Percentiles rank a stretch among this genome's conserved stretches.
Conservation (phyloP, 2,888 invertebrate species). For the Drosophila meridionalis region DNA sequence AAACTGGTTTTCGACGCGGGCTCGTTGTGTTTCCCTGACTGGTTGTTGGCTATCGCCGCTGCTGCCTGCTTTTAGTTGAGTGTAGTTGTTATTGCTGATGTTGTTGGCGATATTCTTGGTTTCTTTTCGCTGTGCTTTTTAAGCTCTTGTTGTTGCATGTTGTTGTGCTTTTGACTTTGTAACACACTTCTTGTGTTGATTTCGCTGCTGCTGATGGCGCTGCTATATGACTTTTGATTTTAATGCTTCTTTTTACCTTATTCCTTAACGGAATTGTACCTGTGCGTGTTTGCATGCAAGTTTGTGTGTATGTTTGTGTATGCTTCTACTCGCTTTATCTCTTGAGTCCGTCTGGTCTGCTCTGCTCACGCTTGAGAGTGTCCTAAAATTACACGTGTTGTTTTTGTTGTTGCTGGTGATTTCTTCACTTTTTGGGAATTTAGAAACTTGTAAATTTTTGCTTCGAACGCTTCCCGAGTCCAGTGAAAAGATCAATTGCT, state of each 20-base stretch:
- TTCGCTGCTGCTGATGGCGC: slow-evolving; percentile 48
- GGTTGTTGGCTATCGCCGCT: slow-evolving; percentile 48
- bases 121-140: slow-evolving; percentile 73
- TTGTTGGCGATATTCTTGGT: slow-evolving; percentile 72
- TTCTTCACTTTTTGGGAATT: slow-evolving; percentile 59
- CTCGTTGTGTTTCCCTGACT: slow-evolving; percentile 63
- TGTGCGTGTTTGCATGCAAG: slow-evolving; percentile 6
- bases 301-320: not conserved
- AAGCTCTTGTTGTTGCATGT: slow-evolving; percentile 72
- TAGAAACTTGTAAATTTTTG: slow-evolving; percentile 26
- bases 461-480: slow-evolving; percentile 20
- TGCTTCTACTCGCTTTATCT: slow-evolving; percentile 25
- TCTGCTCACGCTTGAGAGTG: slow-evolving; percentile 37
- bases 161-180: slow-evolving; percentile 79
- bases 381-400: slow-evolving; percentile 48
- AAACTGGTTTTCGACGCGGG: slow-evolving; percentile 71
- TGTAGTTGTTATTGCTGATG: slow-evolving; percentile 15
- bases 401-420: slow-evolving; percentile 30
- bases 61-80: slow-evolving; percentile 51
- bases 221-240: slow-evolving; percentile 75
- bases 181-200: slow-evolving; percentile 76
- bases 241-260: slow-evolving; percentile 45
- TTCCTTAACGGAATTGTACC: slow-evolving; percentile 57
- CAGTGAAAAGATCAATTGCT: slow-evolving; percentile 53
- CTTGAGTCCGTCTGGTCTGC: slow-evolving; percentile 14